phyloP scores from a whole-genome alignment of 2,797 vertebrate species.

The Eupleurogrammus muticus region DNA sequence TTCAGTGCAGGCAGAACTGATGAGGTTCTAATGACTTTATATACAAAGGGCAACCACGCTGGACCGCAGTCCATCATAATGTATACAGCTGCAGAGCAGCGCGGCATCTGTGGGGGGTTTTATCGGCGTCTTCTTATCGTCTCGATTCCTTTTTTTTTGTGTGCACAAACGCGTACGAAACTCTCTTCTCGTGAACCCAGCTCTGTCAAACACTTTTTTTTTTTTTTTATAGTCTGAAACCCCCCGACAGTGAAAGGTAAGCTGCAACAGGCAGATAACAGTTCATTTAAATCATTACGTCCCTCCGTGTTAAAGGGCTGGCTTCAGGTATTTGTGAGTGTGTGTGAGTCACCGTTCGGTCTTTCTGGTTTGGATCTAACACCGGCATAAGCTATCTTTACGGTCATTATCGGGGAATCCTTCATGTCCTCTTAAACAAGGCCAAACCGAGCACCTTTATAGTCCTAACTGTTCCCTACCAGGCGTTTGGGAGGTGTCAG shows the following conservation, averaged over 20 bases:
- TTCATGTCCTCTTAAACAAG: slow-evolving; percentile 81
- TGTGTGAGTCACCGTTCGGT: slow-evolving; percentile 23
- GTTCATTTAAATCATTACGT: slow-evolving; percentile 66
- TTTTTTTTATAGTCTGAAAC: slow-evolving; percentile 52
- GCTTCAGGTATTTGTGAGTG: slow-evolving; percentile 12
- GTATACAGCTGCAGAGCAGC: slow-evolving; percentile 2
- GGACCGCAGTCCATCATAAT: slow-evolving; percentile 55
- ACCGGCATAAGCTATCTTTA: slow-evolving; percentile 58
- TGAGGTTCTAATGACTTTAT: slow-evolving; percentile 83
- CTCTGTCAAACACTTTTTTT: slow-evolving; percentile 55
- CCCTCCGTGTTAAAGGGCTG: slow-evolving; percentile 53
- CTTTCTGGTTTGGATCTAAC: slow-evolving; percentile 54
- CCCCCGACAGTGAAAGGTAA: slow-evolving; percentile 29
- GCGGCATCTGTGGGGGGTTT: slow-evolving; percentile 18
- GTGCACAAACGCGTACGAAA: neutral
- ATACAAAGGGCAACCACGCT: slow-evolving; percentile 76
- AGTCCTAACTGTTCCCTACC: slow-evolving; percentile 80
- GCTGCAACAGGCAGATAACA: slow-evolving; percentile 42
- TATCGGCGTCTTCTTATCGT: slow-evolving; percentile 14
- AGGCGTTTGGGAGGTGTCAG: slow-evolving; percentile 77
- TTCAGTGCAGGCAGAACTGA: slow-evolving; percentile 79
- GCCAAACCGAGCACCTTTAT: slow-evolving; percentile 76
- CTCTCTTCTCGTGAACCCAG: slow-evolving; percentile 24
- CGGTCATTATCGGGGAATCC: slow-evolving; percentile 72
- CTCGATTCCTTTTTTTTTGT: slow-evolving; percentile 21